Evolutionary conservation across 2,888 invertebrate species (phyloP), one percentile per base, ranked within the genome.

Genomic region (Mesoligia furuncula): DNA sequence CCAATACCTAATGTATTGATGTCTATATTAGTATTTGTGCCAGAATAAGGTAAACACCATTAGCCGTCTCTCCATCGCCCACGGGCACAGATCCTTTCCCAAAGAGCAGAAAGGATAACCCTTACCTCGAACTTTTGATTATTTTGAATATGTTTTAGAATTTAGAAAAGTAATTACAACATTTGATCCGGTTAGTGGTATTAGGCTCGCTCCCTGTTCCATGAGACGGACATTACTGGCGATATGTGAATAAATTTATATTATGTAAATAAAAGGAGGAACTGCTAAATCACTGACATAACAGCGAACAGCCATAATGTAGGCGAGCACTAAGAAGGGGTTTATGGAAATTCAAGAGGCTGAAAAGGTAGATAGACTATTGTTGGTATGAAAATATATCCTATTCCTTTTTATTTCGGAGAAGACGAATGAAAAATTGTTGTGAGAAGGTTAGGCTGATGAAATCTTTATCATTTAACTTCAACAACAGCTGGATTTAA

Each of bases 1-100:
- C n/a, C 71, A 72, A 76, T 76, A n/a, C n/a, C n/a, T n/a, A 69
- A 81, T 9, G 6, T 48, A 76, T 36, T n/a, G n/a, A n/a, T n/a
- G 51, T 65, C 27, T 64, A 57, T 67, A 75, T 81, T 51, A 27
- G 64, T 71, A 67, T 45, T 59, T 24, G 64, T 64, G 54, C 7
- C 20, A 45, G 79, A 59, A 61, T 83, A 73, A 54, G 45, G 64
- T 39, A 27, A 71, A 71, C 74, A 73, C 69, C 70, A 74, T 73
- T 66, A 84, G n/a, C n/a, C 7, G 70, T 59, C 45, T 15, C 15
- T 61, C 13, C 27, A 39, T 59, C 54, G 54, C 84, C 80, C 39
- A 65, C 71, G 61, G 65, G 57, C 42, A 27, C 0, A 11, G 20
- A 42, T 51, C 57, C 42, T 74, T 79, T 67, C 62, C 39, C 54